A percentile compares a stretch with the other conserved stretches of the same genome.
Conservation (phyloP, 2,888 invertebrate species). For the Lissonota sp. region DNA sequence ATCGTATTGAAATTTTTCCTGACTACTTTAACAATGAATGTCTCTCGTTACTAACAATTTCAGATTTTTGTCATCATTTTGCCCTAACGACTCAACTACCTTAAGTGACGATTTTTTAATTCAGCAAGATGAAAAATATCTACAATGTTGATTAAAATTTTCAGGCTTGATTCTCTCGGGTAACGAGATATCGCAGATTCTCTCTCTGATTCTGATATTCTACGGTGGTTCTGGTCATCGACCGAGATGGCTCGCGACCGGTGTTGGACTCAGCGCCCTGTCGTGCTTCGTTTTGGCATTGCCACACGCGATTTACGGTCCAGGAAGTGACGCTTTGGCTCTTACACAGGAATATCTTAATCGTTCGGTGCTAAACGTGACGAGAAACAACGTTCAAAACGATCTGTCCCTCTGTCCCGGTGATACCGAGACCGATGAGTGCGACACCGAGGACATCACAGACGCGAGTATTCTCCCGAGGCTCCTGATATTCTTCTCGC, state of each 20-base stretch:
- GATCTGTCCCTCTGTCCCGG: constrained; percentile 77
- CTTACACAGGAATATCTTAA: constrained; percentile 84
- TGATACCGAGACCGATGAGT: constrained; percentile 79
- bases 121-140: not conserved
- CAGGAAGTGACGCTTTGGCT: constrained; percentile 85
- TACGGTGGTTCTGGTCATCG: constrained; percentile 88
- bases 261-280: constrained; percentile 86
- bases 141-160: constrained; percentile 53
- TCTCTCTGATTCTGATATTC: constrained; percentile 87
- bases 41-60: too few species aligned
- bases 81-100: too few species aligned
- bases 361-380: constrained; percentile 73
- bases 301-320: constrained; percentile 87
- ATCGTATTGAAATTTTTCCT: too few species aligned
- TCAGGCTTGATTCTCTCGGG: constrained; percentile 88
- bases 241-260: constrained; percentile 88
- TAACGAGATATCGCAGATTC: constrained; percentile 89
- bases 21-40: too few species aligned
- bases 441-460: constrained; percentile 83
- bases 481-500: constrained; percentile 87
- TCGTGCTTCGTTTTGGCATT: constrained; percentile 87
- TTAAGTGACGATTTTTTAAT: too few species aligned
- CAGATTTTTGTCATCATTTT: too few species aligned
- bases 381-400: constrained; percentile 42
- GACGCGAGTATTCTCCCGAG: constrained; percentile 85